Evolutionary conservation across 2,888 invertebrate genomes (phyloP).

Genomic region (Heliconius erato): DNA sequence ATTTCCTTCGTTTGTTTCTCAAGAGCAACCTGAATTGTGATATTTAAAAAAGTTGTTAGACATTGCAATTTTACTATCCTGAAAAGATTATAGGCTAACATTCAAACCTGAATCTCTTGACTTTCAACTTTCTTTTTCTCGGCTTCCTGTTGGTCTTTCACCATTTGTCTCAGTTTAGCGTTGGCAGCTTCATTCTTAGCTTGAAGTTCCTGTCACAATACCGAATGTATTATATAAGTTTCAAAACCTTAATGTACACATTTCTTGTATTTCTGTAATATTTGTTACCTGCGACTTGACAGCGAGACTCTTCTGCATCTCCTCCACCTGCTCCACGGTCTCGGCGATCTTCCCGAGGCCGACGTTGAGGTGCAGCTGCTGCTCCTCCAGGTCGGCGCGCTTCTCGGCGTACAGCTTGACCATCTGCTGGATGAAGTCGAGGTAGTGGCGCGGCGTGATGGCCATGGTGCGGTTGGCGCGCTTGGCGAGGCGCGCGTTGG

Average conservation of each 20-base stretch:
- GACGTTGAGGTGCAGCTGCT: conserved; percentile 99
- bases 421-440: conserved; percentile 99
- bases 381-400: conserved; percentile 98
- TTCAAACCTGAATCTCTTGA: conserved; percentile 94
- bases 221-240: not conserved
- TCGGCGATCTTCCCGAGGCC: conserved; percentile 99
- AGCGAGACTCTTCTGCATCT: conserved; percentile 99
- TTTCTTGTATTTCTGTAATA: not conserved
- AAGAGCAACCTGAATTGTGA: conserved; percentile 83
- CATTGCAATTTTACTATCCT: conserved; percentile 28
- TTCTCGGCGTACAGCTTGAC: conserved; percentile 99
- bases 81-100: not conserved
- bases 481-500: conserved; percentile 95
- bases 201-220: conserved; percentile 89
- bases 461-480: conserved; percentile 98
- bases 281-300: conserved; percentile 93
- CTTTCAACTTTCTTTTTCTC: conserved; percentile 99
- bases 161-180: conserved; percentile 99
- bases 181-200: conserved; percentile 99
- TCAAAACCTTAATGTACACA: not conserved
- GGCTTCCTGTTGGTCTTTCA: conserved; percentile 99
- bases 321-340: conserved; percentile 99
- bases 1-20: conserved; percentile 97
- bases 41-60: not conserved
- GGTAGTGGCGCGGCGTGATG: conserved; percentile 96